Base-by-base conservation (phyloP, 2,797 vertebrate genomes). In the Nothura maculosa region DNA sequence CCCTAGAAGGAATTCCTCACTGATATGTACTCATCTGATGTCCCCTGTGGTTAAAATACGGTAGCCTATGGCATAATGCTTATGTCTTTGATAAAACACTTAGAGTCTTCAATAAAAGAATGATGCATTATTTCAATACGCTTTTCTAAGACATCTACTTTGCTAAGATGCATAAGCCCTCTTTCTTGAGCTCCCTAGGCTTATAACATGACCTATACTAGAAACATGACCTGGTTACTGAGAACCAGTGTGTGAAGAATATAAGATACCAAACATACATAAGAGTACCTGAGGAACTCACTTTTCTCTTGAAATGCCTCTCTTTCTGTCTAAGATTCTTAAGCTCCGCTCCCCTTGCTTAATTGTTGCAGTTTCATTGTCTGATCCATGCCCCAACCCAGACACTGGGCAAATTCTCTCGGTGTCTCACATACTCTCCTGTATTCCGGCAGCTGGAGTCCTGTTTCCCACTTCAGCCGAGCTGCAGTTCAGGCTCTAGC, bases 21-120 rank as follows among this genome's bases (percentile, higher is more conserved):
- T n/a, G 52, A n/a, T n/a, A 12, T 30, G 12, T 36, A 34, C n/a
- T 87, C 1, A 0, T 54, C 73, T 78, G 66, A 52, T 32, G 47
- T 85, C 8, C 3, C 4, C 25, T 32, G 7, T 5, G 10, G 4
- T 42, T 47, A 55, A 58, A 28, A 85, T 15, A 0, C 45, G 17
- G 0, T 52, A 55, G 2, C 74, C 52, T 80, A 2, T 77, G n/a
- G 10, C 3, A 7, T 48, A 77, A 58, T 18, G 48, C 1, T 38
- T 27, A 40, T 1, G 47, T 48, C 47, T 24, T 48, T 12, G 8
- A 48, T 24, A 48, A 48, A 48, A 66, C 16, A 40, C 1, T 38
- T 27, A 36, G 1, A 63, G 48, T 48, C 12, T 22, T 83, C 27
- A 43, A 7, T 63, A 43, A 87, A 63, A 21, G 20, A 40, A 17